Conservation (phyloP, 2,888 invertebrate species). For the Ophion ventricosus region DNA sequence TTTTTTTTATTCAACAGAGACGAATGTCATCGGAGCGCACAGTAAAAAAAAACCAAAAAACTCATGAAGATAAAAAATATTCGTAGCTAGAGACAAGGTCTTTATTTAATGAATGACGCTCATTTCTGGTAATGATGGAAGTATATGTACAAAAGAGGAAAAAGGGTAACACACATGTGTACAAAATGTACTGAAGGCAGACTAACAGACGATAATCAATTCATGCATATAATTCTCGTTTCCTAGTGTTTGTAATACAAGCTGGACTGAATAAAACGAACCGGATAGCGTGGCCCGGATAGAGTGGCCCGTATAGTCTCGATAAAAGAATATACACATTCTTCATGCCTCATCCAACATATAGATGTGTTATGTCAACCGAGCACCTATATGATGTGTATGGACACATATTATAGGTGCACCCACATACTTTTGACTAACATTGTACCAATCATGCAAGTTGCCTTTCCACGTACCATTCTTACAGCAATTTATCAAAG, state of each 20-base stretch:
- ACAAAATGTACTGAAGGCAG: constrained; percentile 16
- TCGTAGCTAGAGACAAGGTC: not conserved
- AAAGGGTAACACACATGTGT: constrained; percentile 5
- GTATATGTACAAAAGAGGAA: constrained; percentile 16
- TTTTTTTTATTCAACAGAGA: no score
- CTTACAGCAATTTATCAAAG: constrained; percentile 32
- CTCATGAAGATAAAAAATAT: no score
- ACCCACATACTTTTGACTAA: constrained; percentile 5
- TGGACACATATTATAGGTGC: not conserved
- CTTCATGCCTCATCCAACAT: constrained; percentile 65
- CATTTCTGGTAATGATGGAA: constrained; percentile 2
- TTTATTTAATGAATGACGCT: not conserved
- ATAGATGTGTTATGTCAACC: constrained; percentile 58
- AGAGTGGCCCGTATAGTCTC: constrained; percentile 37
- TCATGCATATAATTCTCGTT: constrained; percentile 43
- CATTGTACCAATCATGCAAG: constrained; percentile 52
- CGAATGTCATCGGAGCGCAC: no score
- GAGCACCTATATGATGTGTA: constrained; percentile 37
- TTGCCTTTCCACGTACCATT: constrained; percentile 58
- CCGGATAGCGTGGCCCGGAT: constrained; percentile 35
- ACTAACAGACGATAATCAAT: constrained; percentile 40
- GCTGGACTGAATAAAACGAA: constrained; percentile 31
- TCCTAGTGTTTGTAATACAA: constrained; percentile 48
- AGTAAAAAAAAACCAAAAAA: not conserved
- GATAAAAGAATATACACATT: constrained; percentile 30